phyloP scores from a whole-genome alignment of 1,140 invertebrate species.

The Gryon sp. region DNA sequence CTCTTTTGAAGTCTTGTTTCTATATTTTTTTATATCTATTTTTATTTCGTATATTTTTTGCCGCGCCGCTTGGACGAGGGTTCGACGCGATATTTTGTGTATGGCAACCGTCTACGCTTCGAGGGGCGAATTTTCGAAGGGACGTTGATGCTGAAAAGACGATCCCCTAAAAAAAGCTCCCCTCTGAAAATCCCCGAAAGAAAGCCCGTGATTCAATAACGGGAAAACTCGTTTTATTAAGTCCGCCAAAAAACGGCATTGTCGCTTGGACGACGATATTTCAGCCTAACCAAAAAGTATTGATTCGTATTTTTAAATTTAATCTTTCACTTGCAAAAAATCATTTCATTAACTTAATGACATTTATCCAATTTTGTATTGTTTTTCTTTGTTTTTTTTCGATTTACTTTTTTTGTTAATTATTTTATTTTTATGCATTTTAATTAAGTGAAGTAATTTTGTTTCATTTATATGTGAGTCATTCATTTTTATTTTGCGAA shows the following conservation, averaged over 20 bases:
- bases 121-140: conserved; percentile 54
- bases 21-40: conserved; percentile 15
- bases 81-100: conserved; percentile 23
- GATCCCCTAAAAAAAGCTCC: conserved; percentile 53
- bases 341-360: no score
- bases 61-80: conserved; percentile 20
- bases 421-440: no score
- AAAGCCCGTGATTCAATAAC: conserved; percentile 57
- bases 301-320: conserved; percentile 52
- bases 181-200: conserved; percentile 54
- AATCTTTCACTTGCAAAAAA: background rate
- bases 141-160: conserved; percentile 47
- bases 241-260: conserved; percentile 44
- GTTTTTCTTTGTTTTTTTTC: no score
- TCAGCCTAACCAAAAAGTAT: conserved; percentile 46
- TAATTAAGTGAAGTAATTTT: no score
- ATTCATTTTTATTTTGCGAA: no score
- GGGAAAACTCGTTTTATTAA: conserved; percentile 50
- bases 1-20: conserved; percentile 46
- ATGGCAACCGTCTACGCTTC: conserved; percentile 2
- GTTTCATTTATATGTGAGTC: no score
- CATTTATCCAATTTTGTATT: no score
- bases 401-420: background rate
- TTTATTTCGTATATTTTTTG: conserved; percentile 37
- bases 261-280: conserved; percentile 27